Conservation (phyloP, 2,797 vertebrate genomes). For the Varecia variegata region DNA sequence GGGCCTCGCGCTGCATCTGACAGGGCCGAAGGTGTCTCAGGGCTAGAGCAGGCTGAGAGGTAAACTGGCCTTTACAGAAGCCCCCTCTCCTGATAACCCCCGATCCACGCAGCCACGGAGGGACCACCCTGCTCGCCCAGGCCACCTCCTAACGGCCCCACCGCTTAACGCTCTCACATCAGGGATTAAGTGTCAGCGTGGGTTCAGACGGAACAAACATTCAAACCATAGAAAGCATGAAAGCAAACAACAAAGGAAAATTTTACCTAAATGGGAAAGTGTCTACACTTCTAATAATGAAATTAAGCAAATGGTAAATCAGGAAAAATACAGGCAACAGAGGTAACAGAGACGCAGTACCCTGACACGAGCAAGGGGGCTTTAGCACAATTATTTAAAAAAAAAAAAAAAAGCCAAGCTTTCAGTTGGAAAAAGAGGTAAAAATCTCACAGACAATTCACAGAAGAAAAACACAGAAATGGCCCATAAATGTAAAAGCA, state of each 20-base stretch:
- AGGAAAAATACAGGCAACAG: neutral
- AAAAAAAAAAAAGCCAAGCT: neutral
- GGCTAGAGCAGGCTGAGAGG: neutral
- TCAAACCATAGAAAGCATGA: neutral
- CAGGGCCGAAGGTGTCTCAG: neutral
- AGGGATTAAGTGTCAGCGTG: neutral
- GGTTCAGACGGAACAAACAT: neutral
- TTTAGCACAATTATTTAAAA: fast-evolving
- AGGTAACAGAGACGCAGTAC: fast-evolving
- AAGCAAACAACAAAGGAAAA: neutral
- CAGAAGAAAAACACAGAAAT: neutral
- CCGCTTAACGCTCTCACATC: neutral
- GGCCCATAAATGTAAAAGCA: neutral
- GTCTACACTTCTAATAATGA: neutral
- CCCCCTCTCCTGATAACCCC: neutral
- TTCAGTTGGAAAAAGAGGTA: neutral
- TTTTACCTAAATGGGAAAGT: neutral
- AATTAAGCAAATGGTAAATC: neutral
- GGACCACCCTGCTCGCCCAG: neutral
- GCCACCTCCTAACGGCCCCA: neutral
- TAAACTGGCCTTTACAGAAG: neutral
- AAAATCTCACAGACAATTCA: neutral
- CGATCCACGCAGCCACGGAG: neutral
- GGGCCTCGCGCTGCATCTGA: neutral
- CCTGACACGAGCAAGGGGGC: neutral